A percentile compares a stretch with the other conserved stretches of the same genome.
Conservation (phyloP, 2,797 vertebrate species). For the Dendrocincla fuliginosa region DNA sequence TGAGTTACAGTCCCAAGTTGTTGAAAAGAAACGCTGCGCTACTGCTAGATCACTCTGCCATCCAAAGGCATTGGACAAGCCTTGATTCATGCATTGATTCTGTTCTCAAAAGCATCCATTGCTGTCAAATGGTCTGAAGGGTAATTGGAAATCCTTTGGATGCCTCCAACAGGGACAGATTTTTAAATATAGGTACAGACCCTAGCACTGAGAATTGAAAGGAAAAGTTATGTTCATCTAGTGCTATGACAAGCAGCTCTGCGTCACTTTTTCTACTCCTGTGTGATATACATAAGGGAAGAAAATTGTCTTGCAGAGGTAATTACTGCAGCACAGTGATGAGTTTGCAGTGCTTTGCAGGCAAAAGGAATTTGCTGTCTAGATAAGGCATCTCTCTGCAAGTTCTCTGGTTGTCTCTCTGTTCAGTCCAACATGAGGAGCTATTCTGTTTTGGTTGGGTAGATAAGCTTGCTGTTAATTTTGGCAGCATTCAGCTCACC, state of each 20-base stretch:
- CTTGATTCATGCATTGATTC: background rate
- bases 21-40: background rate
- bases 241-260: background rate
- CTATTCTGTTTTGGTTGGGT: background rate
- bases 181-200: background rate
- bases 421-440: background rate
- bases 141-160: background rate
- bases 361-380: background rate
- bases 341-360: background rate
- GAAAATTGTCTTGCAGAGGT: slow-evolving; percentile 5
- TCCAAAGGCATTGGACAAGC: background rate
- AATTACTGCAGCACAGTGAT: slow-evolving; percentile 9
- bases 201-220: background rate
- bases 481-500: background rate
- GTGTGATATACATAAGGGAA: background rate
- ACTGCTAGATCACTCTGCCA: background rate
- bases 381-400: background rate
- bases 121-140: background rate
- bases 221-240: background rate
- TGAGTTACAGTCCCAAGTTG: background rate
- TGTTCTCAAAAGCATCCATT: background rate
- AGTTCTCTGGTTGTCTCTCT: background rate
- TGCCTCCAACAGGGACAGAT: background rate
- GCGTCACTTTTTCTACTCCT: background rate
- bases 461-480: background rate